Conservation (phyloP, 1,140 invertebrate genomes). For the Drosophila fuyamai region DNA sequence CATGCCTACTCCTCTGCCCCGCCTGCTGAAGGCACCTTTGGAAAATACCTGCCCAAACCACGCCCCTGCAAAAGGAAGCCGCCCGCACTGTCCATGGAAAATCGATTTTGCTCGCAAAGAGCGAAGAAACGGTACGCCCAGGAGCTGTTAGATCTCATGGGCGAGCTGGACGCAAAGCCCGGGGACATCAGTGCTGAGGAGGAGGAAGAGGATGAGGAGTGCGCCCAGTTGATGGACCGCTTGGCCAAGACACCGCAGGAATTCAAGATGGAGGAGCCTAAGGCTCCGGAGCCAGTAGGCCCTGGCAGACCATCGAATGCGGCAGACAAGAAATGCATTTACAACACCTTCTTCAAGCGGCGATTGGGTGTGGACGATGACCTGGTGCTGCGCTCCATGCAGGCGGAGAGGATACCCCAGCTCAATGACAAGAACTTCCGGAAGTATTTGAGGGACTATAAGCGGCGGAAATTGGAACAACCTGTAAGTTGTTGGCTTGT, state of each 20-base stretch:
- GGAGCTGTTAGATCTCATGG: conserved; percentile 54
- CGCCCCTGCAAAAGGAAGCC: conserved; percentile 70
- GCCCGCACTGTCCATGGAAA: conserved; percentile 64
- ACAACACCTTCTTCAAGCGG: conserved; percentile 74
- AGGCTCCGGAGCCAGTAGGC: conserved; percentile 31
- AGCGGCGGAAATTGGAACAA: conserved; percentile 86
- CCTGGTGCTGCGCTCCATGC: conserved; percentile 57
- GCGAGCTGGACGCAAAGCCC: conserved; percentile 83
- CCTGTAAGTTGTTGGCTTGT: conserved; percentile 84
- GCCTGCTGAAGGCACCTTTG: conserved; percentile 83
- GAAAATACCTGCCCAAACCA: conserved; percentile 13
- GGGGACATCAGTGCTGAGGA: conserved; percentile 78
- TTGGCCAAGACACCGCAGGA: conserved; percentile 25
- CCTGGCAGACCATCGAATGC: conserved; percentile 59
- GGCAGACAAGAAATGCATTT: conserved; percentile 76
- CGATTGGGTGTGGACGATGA: conserved; percentile 63
- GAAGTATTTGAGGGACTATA: conserved; percentile 88
- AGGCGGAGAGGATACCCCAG: conserved; percentile 52
- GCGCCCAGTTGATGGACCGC: conserved; percentile 30
- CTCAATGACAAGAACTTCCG: conserved; percentile 89
- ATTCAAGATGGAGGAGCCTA: conserved; percentile 49
- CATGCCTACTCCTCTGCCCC: conserved; percentile 86
- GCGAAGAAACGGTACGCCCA: conserved; percentile 84
- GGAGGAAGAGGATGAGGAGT: conserved; percentile 43
- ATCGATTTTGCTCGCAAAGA: conserved; percentile 85